A percentile compares a stretch with the other conserved stretches of the same genome.
These are phyloP conservation scores for Odontamblyopus lacepedii DNA, from an alignment of 2,797 vertebrate genomes.

Conservation along the genomic window DNA sequence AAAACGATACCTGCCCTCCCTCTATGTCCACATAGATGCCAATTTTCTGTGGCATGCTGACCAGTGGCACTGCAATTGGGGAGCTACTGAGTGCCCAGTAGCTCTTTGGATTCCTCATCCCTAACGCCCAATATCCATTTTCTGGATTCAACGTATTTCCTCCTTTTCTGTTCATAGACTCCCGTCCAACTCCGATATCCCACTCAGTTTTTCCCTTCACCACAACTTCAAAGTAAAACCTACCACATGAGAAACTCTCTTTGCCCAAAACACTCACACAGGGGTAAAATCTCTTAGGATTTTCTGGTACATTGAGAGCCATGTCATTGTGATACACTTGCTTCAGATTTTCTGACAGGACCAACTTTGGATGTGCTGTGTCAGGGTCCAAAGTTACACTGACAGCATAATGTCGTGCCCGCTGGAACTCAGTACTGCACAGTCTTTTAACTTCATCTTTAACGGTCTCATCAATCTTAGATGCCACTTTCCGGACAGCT, in stretches of 20 bases:
- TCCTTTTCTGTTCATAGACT: slow-evolving; percentile 71
- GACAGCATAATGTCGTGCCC: slow-evolving; percentile 52
- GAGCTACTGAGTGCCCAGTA: slow-evolving; percentile 67
- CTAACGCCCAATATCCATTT: slow-evolving; percentile 69
- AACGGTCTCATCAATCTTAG: slow-evolving; percentile 54
- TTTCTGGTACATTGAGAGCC: slow-evolving; percentile 44
- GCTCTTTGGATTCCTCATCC: slow-evolving; percentile 53
- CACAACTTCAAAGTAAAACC: slow-evolving; percentile 73
- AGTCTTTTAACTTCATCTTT: slow-evolving; percentile 59
- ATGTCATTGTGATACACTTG: slow-evolving; percentile 59
- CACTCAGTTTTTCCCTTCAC: slow-evolving; percentile 74
- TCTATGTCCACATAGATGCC: slow-evolving; percentile 73
- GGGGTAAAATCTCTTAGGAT: slow-evolving; percentile 66
- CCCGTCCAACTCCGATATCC: slow-evolving; percentile 68
- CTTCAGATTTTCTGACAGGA: slow-evolving; percentile 64
- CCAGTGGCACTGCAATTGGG: slow-evolving; percentile 53
- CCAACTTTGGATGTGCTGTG: slow-evolving; percentile 71
- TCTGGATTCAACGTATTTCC: slow-evolving; percentile 60
- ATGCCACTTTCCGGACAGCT: slow-evolving; percentile 39
- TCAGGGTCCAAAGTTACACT: slow-evolving; percentile 69
- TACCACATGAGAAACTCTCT: slow-evolving; percentile 64
- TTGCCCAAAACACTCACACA: slow-evolving; percentile 67
- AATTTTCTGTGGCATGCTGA: slow-evolving; percentile 53
- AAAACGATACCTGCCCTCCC: slow-evolving; percentile 73
- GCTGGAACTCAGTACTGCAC: slow-evolving; percentile 46